Evolutionary conservation across 2,888 invertebrate species (phyloP), one percentile per base, ranked within the genome.

Genomic region (Protodeltote pygarga): DNA sequence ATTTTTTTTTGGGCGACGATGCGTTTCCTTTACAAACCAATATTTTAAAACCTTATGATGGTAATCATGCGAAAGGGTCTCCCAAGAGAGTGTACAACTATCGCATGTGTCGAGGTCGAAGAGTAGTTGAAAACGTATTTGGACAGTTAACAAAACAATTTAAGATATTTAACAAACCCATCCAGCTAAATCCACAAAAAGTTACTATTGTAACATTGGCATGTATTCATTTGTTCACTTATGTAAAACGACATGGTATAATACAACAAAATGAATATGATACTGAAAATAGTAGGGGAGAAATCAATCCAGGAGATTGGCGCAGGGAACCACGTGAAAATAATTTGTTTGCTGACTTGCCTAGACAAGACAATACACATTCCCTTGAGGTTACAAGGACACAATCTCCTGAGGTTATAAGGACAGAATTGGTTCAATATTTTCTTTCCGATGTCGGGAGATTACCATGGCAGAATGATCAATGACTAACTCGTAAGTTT

Each of bases 101-200:
- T 52, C 57, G 50, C 5, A 13, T 65, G 13, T 58, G 58, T 52
- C 51, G 64, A 61, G 57, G 52, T 3, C 40, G 69, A 40, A 62
- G 63, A 29, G 59, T 67, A 53, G 66, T 69, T 50, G 66, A 67
- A 50, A 67, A 69, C 10, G 64, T 64, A 4, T 65, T 65, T 64
- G 65, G 65, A n/a, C 57, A 63, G 42, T 54, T 62, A 55, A 35
- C 59, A 20, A 8, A 32, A 0, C 13, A 59, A 66, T 64, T 53
- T 44, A 5, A 48, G 23, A 48, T 44, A 5, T 53, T 53, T 20
- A 3, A 48, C 3, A 58, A 3, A 50, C 58, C 58, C 6, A 50
- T 53, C n/a, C 24, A 50, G 33, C 58, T 58, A 47, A 31, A 1
- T 5, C 53, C 50, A 50, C 10, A 58, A 50, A 58, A 58, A 58